Percentiles rank a stretch among this genome's conserved stretches.
These are phyloP conservation scores for Podargus strigoides DNA, from an alignment of 2,797 vertebrate genomes.

Conservation along the genomic window DNA sequence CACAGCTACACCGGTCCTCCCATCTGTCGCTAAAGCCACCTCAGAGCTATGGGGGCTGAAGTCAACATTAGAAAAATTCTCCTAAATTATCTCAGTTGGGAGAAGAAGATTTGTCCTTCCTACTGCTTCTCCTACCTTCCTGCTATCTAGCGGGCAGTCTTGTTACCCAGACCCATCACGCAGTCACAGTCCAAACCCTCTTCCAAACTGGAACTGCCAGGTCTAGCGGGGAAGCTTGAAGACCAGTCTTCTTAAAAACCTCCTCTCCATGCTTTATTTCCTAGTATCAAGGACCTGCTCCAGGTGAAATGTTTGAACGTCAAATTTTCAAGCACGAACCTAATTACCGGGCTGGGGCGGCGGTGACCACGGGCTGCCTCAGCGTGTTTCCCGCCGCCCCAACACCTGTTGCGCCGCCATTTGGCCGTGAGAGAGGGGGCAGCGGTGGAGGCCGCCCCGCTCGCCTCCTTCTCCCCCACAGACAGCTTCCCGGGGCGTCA, in stretches of 20 bases:
- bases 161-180: neutral
- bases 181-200: accelerated
- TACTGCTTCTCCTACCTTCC: neutral
- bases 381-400: neutral
- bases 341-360: neutral
- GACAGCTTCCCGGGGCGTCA: conserved; percentile 13
- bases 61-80: neutral
- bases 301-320: neutral
- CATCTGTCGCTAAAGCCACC: neutral
- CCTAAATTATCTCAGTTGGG: neutral
- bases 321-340: neutral
- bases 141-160: accelerated
- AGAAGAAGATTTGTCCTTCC: neutral
- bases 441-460: neutral
- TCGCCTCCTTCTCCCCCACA: neutral
- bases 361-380: too few species aligned
- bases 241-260: neutral
- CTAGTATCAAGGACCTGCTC: neutral
- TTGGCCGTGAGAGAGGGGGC: conserved; percentile 56
- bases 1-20: accelerated
- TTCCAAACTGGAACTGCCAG: neutral
- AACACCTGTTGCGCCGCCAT: conserved; percentile 88
- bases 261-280: neutral
- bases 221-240: neutral
- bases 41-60: neutral